phyloP scores from a whole-genome alignment of 2,888 invertebrate genomes.

The Apeira syringaria region DNA sequence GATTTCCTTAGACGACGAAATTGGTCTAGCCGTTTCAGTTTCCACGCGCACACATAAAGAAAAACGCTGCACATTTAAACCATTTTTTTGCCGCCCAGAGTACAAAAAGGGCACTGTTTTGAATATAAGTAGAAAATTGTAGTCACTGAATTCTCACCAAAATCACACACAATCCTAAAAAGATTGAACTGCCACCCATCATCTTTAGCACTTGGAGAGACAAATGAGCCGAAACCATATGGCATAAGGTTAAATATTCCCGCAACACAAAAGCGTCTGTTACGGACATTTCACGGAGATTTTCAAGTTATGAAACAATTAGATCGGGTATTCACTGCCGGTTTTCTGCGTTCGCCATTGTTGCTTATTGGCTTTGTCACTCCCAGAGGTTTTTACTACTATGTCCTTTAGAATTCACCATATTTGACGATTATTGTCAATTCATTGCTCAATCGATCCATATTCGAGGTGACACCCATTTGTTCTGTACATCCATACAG shows the following conservation, averaged over 20 bases:
- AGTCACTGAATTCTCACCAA: conserved; percentile 17
- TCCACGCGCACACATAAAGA: no score
- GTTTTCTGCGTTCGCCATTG: conserved; percentile 7
- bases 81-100: neutral
- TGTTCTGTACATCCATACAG: no score
- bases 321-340: conserved; percentile 14
- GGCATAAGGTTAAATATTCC: conserved; percentile 26
- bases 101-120: neutral
- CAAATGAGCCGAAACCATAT: conserved; percentile 15
- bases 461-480: no score
- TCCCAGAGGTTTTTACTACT: neutral
- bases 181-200: conserved; percentile 10
- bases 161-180: conserved; percentile 17
- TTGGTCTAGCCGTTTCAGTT: no score
- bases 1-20: no score
- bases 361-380: neutral
- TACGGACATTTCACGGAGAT: conserved; percentile 24
- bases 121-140: neutral
- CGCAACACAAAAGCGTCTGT: conserved; percentile 17
- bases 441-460: no score
- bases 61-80: no score
- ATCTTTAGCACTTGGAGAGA: conserved; percentile 10
- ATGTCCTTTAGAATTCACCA: no score
- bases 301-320: conserved; percentile 18
- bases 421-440: no score